Percentiles rank a stretch among this genome's conserved stretches.
Conservation (phyloP, 2,113 vertebrate genomes). For the Oceanites oceanicus region DNA sequence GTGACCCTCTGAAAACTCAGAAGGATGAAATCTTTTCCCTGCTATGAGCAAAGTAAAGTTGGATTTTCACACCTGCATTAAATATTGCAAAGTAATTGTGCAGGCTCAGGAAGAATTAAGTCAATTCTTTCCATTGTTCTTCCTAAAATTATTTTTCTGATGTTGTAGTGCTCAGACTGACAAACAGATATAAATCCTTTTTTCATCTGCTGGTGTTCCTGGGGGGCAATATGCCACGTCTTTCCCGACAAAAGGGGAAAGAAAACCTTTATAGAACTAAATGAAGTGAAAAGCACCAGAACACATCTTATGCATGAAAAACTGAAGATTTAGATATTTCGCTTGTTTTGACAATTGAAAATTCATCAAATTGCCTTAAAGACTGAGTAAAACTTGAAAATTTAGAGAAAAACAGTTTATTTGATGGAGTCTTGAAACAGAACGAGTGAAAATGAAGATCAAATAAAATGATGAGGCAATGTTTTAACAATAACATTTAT, state of each 20-base stretch:
- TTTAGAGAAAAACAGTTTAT: not conserved
- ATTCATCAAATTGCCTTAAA: not conserved
- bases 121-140: not conserved
- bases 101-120: not conserved
- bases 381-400: not conserved
- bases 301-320: not conserved
- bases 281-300: not conserved
- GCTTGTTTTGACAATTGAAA: not conserved
- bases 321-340: not conserved
- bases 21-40: not conserved
- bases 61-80: not conserved
- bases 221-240: not conserved
- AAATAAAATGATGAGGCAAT: not conserved
- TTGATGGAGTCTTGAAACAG: not conserved
- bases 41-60: not conserved
- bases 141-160: not conserved
- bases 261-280: not conserved
- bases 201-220: not conserved
- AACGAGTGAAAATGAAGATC: not conserved
- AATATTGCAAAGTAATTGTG: not conserved
- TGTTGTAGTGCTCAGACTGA: not conserved
- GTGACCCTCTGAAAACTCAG: not conserved
- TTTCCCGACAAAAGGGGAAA: not conserved
- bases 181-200: not conserved
- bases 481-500: not conserved